Conservation (phyloP, 2,888 invertebrate species). For the Pinctada fucata region DNA sequence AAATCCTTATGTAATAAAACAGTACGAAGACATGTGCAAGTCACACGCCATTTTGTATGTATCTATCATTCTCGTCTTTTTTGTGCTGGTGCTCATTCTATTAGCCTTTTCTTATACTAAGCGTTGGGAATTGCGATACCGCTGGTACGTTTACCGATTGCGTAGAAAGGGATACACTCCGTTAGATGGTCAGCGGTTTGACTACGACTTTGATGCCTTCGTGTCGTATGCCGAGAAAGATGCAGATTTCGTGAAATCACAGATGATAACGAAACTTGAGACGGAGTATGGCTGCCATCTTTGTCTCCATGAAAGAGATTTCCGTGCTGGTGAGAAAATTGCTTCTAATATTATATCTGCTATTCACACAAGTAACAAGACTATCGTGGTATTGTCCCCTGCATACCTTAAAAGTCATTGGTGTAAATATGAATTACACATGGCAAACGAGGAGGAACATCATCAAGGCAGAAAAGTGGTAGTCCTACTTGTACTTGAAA, state of each 20-base stretch:
- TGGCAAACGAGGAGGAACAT: constrained; percentile 8
- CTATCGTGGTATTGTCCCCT: constrained; percentile 14
- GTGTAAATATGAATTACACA: constrained; percentile 16
- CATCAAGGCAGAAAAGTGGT: constrained; percentile 2
- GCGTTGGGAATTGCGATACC: constrained; percentile 12
- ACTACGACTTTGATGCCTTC: constrained; percentile 6
- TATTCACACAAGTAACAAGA: constrained; percentile 8
- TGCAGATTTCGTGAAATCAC: not conserved
- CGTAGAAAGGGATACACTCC: constrained; percentile 15
- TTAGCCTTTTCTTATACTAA: constrained; percentile 4
- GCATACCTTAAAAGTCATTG: constrained; percentile 19
- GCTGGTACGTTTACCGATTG: constrained; percentile 16
- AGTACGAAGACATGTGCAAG: not conserved
- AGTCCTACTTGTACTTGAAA: constrained; percentile 9
- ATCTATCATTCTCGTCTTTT: not conserved
- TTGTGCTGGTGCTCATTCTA: not conserved
- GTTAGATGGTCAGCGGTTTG: not conserved
- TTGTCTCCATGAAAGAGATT: constrained; percentile 14
- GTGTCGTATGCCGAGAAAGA: constrained; percentile 11
- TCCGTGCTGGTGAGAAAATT: constrained; percentile 1
- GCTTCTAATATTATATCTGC: constrained; percentile 6
- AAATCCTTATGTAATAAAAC: not conserved
- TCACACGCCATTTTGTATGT: not conserved
- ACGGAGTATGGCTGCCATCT: not conserved
- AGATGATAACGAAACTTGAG: not conserved